Percentiles rank a stretch among this genome's conserved stretches.
Conservation (phyloP, 2,113 vertebrate genomes). For the Gallinago jamesoni region DNA sequence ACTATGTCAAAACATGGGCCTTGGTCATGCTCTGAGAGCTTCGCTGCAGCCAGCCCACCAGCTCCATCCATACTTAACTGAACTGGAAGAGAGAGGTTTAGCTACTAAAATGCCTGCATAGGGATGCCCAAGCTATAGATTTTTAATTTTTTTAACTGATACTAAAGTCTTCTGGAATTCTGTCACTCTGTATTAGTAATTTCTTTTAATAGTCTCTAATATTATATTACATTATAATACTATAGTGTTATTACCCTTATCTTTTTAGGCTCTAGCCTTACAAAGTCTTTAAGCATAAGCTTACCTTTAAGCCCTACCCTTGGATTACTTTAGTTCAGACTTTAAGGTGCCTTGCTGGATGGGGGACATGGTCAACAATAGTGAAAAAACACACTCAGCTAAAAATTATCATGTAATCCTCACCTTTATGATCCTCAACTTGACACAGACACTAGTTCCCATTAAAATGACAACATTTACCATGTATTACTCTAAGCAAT, state of each 20-base stretch:
- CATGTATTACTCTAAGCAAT: not conserved
- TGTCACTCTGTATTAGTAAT: not conserved
- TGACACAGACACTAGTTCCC: not conserved
- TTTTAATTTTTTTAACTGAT: not conserved
- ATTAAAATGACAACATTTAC: constrained; percentile 20
- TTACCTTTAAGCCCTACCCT: not conserved
- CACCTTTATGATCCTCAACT: not conserved
- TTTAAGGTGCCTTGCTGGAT: not conserved
- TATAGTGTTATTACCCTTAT: not conserved
- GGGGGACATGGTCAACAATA: not conserved
- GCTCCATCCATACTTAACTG: not conserved
- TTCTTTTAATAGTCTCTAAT: not conserved
- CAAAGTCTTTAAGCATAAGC: not conserved
- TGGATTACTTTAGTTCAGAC: not conserved
- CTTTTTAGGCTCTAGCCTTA: not conserved
- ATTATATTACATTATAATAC: not conserved
- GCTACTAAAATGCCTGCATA: not conserved
- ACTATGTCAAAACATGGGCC: not conserved
- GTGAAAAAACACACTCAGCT: not conserved
- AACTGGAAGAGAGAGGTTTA: not conserved
- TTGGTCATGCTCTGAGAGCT: not conserved
- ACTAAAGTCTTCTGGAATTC: not conserved
- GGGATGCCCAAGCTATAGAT: not conserved
- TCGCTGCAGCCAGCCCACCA: not conserved
- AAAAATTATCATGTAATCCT: not conserved